Base-by-base conservation (phyloP, 2,113 vertebrate species). In the Henicopernis longicauda region DNA sequence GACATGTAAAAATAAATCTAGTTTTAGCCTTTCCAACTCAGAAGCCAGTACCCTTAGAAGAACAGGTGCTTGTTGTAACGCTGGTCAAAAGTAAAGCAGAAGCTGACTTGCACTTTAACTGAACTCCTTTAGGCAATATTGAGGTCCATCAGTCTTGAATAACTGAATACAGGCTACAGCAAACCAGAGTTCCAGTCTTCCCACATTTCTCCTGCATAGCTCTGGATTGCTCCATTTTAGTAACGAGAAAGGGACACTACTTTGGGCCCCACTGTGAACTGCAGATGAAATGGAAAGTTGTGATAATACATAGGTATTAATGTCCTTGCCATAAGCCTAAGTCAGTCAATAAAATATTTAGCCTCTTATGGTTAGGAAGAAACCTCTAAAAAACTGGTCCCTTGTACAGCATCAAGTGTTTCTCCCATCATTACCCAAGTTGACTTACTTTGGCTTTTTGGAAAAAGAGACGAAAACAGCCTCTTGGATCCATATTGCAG, bases 401-500 rank as follows among this genome's bases (percentile, higher is more conserved):
- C 27, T 67, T n/a, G 13, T 40, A 78, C 25, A 11, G 8, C 10
- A 47, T 67, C 18, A 40, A 21, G 21, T 57, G 32, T 79, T 82
- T 72, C 47, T 84, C 20, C 57, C 19, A 54, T 44, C 32, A 15
- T 54, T 70, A 76, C 22, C 32, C 11, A 54, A 52, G 40, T 2
- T 32, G 71, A 95, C 98, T 98, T 98, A 99, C 99, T 99, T 99
- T 99, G 97, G 99, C 99, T 98, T 99, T 99, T 95, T 99, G 99
- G 97, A 99, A 99, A 98, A 99, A 99, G 65, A 99, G 98, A 91
- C 99, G 98, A 97, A 99, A 99, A 98, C 99, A 99, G 79, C 99
- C 99, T 77, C 99, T 98, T 63, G 99, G 99, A 97, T 99, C 99
- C 97, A 99, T 98, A 91, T 99, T 98, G 86, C 98, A 98, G 88